phyloP scores from a whole-genome alignment of 2,888 invertebrate species.

The Gerosis bhagava region DNA sequence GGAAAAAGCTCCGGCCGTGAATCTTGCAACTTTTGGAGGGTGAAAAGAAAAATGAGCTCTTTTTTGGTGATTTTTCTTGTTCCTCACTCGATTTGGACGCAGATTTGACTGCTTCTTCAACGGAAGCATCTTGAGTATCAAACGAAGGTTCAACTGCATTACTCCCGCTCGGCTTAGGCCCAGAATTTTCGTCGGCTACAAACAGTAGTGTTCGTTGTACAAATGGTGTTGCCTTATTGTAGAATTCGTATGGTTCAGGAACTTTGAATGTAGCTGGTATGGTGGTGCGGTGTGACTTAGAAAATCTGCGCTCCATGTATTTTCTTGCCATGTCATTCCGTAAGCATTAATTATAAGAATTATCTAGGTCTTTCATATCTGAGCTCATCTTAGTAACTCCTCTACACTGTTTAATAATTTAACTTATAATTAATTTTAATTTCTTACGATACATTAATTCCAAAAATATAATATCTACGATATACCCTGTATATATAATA shows the following conservation, averaged over 20 bases:
- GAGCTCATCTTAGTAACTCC: too few relatives aligned
- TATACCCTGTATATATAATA: too few relatives aligned
- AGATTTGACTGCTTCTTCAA: conserved; percentile 48
- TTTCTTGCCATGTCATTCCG: conserved; percentile 76
- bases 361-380: conserved; percentile 1
- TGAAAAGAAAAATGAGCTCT: conserved; percentile 78
- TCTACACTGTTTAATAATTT: too few relatives aligned
- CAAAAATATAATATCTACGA: too few relatives aligned
- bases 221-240: conserved; percentile 77
- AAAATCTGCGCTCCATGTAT: conserved; percentile 78
- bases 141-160: conserved; percentile 31
- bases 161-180: conserved; percentile 57
- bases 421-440: too few relatives aligned
- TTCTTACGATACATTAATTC: too few relatives aligned
- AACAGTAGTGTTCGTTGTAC: conserved; percentile 75
- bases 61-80: conserved; percentile 76
- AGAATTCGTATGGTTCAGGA: conserved; percentile 73
- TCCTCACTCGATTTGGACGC: conserved; percentile 64
- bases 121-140: conserved; percentile 38
- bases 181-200: conserved; percentile 72
- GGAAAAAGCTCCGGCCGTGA: conserved; percentile 76
- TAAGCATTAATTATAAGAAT: conserved; percentile 14
- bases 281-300: conserved; percentile 71
- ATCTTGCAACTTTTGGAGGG: conserved; percentile 77
- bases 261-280: conserved; percentile 75